Conservation (phyloP, 2,113 vertebrate species). For the Pluvialis apricaria region DNA sequence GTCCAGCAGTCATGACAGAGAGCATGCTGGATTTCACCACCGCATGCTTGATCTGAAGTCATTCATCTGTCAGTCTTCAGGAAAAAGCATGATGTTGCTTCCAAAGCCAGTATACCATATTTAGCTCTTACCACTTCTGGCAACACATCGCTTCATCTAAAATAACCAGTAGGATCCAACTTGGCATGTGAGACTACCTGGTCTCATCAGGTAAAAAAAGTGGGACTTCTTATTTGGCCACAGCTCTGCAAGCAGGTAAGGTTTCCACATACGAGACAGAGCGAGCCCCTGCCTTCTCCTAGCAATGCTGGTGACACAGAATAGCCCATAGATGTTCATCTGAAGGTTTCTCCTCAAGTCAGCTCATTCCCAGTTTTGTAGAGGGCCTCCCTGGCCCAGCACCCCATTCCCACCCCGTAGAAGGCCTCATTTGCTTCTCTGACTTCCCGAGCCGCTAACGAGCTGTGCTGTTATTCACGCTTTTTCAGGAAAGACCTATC, state of each 20-base stretch:
- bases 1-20: neutral
- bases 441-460: accelerated
- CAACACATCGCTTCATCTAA: neutral
- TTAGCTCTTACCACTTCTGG: neutral
- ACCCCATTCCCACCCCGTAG: neutral
- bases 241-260: neutral
- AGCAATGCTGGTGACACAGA: neutral
- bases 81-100: neutral
- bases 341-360: neutral
- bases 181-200: neutral
- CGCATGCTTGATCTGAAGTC: neutral
- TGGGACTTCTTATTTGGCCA: neutral
- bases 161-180: neutral
- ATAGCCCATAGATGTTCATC: neutral
- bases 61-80: neutral
- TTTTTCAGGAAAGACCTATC: neutral
- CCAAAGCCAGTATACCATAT: neutral
- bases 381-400: neutral
- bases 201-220: neutral
- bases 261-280: neutral
- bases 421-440: neutral
- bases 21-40: neutral
- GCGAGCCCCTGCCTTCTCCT: neutral
- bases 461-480: neutral
- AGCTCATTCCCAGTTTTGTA: neutral